Percentiles rank a stretch among this genome's conserved stretches.
Conservation (phyloP, 2,113 vertebrate genomes). For the Gnathonemus longibarbis region DNA sequence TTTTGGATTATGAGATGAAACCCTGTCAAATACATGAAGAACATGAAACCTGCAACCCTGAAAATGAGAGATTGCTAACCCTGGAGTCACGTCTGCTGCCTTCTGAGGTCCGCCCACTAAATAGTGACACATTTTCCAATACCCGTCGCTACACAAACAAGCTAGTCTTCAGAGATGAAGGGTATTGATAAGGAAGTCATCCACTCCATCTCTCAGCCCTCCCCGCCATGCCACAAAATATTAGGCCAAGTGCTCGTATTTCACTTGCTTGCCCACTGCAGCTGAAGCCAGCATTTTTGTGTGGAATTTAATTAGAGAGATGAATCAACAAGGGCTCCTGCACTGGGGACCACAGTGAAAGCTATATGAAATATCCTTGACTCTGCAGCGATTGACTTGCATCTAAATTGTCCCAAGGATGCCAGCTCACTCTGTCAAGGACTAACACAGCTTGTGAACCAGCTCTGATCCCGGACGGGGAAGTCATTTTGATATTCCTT, state of each 20-base stretch:
- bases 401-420: background rate
- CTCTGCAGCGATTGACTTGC: slow-evolving; percentile 3
- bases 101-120: background rate
- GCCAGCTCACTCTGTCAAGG: background rate
- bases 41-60: background rate
- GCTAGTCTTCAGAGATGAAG: slow-evolving; percentile 8
- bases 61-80: background rate
- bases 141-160: background rate
- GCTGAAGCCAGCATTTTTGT: slow-evolving; percentile 22
- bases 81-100: background rate
- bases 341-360: background rate
- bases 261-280: slow-evolving; percentile 18
- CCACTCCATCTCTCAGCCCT: background rate
- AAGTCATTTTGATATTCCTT: background rate
- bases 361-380: slow-evolving; percentile 24
- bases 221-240: slow-evolving; percentile 16
- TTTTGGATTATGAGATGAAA: background rate
- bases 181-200: background rate
- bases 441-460: background rate
- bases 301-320: slow-evolving; percentile 34
- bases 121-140: background rate
- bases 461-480: background rate
- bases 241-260: slow-evolving; percentile 29
- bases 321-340: slow-evolving; percentile 11
- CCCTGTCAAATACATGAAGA: background rate